phyloP scores from a whole-genome alignment of 1,140 invertebrate genomes.

The Paramacrobiotus metropolitanus region DNA sequence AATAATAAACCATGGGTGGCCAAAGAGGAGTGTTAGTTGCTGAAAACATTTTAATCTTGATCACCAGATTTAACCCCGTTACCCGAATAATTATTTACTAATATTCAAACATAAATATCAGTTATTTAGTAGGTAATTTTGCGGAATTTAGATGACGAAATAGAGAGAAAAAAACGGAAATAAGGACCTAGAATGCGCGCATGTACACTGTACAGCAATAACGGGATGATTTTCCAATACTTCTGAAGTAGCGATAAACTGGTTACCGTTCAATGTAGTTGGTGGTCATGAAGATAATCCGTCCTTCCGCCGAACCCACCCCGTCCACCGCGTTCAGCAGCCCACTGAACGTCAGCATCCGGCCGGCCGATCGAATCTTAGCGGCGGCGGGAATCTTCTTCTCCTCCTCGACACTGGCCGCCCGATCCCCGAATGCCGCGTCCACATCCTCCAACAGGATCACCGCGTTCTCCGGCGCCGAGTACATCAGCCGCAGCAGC shows the following conservation, averaged over 20 bases:
- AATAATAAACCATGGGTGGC: too few relatives aligned
- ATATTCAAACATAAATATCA: too few relatives aligned
- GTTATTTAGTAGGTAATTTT: too few relatives aligned
- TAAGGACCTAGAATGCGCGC: too few relatives aligned
- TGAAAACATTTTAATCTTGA: too few relatives aligned
- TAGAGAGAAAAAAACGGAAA: too few relatives aligned
- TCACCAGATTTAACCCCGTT: too few relatives aligned
- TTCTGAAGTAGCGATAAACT: not conserved
- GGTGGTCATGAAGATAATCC: constrained; percentile 33
- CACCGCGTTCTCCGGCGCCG: constrained; percentile 24
- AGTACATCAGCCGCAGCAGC: constrained; percentile 25
- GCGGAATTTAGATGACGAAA: too few relatives aligned
- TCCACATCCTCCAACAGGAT: constrained; percentile 30
- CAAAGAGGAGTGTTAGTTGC: too few relatives aligned
- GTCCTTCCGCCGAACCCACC: constrained; percentile 28
- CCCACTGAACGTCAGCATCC: constrained; percentile 28
- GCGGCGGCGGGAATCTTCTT: not conserved
- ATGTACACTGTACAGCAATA: too few relatives aligned
- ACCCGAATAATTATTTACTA: too few relatives aligned
- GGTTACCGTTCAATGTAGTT: constrained; percentile 28
- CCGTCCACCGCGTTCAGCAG: constrained; percentile 32
- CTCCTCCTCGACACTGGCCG: constrained; percentile 20
- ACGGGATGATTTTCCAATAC: too few relatives aligned
- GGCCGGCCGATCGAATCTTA: constrained; percentile 16
- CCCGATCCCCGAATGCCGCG: constrained; percentile 27